Evolutionary conservation across 2,888 invertebrate genomes (phyloP), one percentile per base, ranked within the genome.

Genomic region (Geophilus truncorum): DNA sequence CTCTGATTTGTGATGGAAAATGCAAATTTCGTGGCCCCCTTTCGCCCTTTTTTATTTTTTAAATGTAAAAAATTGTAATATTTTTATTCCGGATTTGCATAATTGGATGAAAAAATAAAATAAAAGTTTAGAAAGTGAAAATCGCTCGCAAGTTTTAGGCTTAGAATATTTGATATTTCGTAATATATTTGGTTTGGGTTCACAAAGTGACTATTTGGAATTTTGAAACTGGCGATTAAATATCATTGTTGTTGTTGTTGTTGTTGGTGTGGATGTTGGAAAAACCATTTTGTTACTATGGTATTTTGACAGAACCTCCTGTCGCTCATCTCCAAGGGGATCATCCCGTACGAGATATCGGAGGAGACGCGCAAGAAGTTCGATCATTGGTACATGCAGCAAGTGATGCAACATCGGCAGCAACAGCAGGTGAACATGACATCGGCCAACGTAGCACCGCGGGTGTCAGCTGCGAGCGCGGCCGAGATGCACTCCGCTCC

Each of bases 331-430:
- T 94, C 94, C 85, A 92, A 95, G 82, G 93, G 93, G 90, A 92
- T 86, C 89, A 92, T 85, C 82, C 85, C 84, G 78, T 83, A 79
- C 10, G 91, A 92, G 28, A 90, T 92, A 3, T 90, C 92, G 0
- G 96, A 96, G 84, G 96, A 96, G 79, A 91, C 92, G 85, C 91
- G 94, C 30, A 90, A 94, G 82, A 94, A 94, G 86, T 97, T 97
- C 87, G 96, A 97, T 86, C 92, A 93, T 81, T 97, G 97, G 97
- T 94, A 94, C 92, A 91, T 91, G 70, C 90, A 92, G 81, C 93
- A 93, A 85, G 90, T 93, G 78, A 91, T 91, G 88, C 90, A 85
- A 85, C 84, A 84, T 77, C 83, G 83, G 15, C 87, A 80, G 86
- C 89, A 80, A 86, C 81, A 81, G 78, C 89, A 57, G 78, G 70